Percentiles rank a stretch among this genome's conserved stretches.
phyloP scores from a whole-genome alignment of 2,113 vertebrate genomes.

The Sturnus vulgaris region DNA sequence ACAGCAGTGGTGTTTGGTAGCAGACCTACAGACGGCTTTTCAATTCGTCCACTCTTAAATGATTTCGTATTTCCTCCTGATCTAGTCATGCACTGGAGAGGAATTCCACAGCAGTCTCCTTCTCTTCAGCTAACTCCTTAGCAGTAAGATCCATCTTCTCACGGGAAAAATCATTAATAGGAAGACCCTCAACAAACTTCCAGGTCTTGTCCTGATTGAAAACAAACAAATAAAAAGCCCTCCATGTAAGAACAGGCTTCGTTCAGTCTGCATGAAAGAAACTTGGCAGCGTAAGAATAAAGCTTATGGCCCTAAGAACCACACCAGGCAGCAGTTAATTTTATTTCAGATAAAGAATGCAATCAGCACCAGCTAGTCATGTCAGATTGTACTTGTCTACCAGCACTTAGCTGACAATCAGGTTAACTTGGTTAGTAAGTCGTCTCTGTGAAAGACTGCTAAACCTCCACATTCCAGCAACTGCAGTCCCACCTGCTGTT shows the following conservation, averaged over 20 bases:
- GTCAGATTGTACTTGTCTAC: not conserved
- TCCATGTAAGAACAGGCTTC: not conserved
- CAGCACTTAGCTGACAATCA: not conserved
- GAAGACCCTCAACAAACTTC: slow-evolving; percentile 89
- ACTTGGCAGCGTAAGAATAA: not conserved
- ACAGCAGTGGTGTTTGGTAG: slow-evolving; percentile 50
- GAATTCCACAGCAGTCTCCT: slow-evolving; percentile 89
- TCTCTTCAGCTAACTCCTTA: slow-evolving; percentile 89
- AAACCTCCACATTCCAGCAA: not conserved
- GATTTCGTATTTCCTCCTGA: slow-evolving; percentile 19
- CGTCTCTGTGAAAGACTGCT: not conserved
- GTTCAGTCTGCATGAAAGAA: not conserved
- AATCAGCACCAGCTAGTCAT: not conserved
- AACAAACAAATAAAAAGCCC: not conserved
- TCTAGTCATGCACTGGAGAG: slow-evolving; percentile 83
- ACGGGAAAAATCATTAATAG: slow-evolving; percentile 88
- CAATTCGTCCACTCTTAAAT: slow-evolving; percentile 69
- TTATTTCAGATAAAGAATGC: not conserved
- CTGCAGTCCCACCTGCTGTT: not conserved
- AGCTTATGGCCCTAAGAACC: not conserved
- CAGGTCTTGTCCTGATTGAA: slow-evolving; percentile 85
- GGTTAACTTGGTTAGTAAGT: not conserved
- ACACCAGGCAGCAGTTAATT: not conserved
- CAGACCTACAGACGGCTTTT: slow-evolving; percentile 82
- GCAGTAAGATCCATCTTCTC: slow-evolving; percentile 91